Evolutionary conservation across 2,888 invertebrate species (phyloP), one percentile per base, ranked within the genome.

Genomic region (Thecophora atra): DNA sequence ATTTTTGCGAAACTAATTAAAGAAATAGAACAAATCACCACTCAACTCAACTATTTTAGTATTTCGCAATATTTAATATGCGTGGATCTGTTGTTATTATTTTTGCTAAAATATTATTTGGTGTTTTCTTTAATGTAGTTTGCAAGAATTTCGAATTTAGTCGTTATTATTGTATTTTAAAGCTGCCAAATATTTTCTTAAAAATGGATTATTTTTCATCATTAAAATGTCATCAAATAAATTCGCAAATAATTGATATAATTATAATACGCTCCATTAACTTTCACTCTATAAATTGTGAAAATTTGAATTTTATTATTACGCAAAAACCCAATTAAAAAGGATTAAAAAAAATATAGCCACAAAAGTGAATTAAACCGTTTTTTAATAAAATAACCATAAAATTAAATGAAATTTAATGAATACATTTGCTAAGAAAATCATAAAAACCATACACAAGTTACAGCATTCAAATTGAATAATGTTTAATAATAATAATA

Each of bases 201-300:
- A 6, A 19, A 52, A 52, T 19, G 21, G 21, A 52, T 19, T 52
- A 52, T 52, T 37, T 8, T 37, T 37, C 37, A 24, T 56, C 26
- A 24, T 56, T 56, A 42, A 63, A 42, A 37, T 63, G 44, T 24
- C 58, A 58, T 58, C 15, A 28, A 26, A 58, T 58, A 21, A 54
- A 54, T 54, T 54, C 54, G 24, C 54, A 54, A 3, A 54, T 54
- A 54, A 54, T 8, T 54, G 13, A 21, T n/a, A 11, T n/a, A 54
- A 54, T 19, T 21, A 54, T 54, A 21, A 21, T 24, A 54, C 21
- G 24, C 21, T 54, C 21, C n/a, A 54, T 54, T 54, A 54, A 54
- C 21, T 54, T 54, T 21, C 37, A 37, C 37, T 37, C 37, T 37
- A 37, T 37, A 37, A 37, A 37, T 37, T 37, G 7, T n/a, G n/a